Evolutionary conservation across 2,113 vertebrate species (phyloP).

Genomic region (Isurus oxyrinchus): DNA sequence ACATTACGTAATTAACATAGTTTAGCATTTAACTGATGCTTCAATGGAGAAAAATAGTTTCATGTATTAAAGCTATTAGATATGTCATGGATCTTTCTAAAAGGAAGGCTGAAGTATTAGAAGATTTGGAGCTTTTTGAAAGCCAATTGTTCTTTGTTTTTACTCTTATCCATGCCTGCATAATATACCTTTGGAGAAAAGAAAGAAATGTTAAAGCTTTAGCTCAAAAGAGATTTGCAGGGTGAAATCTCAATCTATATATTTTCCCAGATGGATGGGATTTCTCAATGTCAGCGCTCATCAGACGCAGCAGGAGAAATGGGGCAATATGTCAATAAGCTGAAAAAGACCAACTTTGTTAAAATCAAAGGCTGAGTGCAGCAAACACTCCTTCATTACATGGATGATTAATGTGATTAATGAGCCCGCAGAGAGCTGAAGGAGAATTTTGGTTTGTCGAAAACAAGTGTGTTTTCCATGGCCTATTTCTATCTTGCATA

Average conservation of each 20-base stretch:
- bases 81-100: not conserved
- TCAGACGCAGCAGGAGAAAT: not conserved
- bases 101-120: not conserved
- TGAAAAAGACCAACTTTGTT: not conserved
- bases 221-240: not conserved
- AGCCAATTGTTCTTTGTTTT: not conserved
- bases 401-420: constrained; percentile 33
- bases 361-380: not conserved
- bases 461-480: constrained; percentile 18
- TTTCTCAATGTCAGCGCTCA: constrained; percentile 7
- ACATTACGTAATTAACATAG: not conserved
- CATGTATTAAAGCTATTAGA: not conserved
- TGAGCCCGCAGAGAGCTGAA: constrained; percentile 21
- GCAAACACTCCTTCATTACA: constrained; percentile 11
- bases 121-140: not conserved
- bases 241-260: not conserved
- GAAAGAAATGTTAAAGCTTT: not conserved
- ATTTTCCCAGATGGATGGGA: not conserved
- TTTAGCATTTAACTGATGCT: not conserved
- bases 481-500: constrained; percentile 15
- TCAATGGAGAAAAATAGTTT: not conserved
- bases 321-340: not conserved
- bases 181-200: not conserved
- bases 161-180: not conserved
- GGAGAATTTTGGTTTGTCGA: not conserved